Percentiles rank a stretch among this genome's conserved stretches.
These are phyloP conservation scores for Scomber japonicus DNA, from an alignment of 2,113 vertebrate species.

Conservation along the genomic window DNA sequence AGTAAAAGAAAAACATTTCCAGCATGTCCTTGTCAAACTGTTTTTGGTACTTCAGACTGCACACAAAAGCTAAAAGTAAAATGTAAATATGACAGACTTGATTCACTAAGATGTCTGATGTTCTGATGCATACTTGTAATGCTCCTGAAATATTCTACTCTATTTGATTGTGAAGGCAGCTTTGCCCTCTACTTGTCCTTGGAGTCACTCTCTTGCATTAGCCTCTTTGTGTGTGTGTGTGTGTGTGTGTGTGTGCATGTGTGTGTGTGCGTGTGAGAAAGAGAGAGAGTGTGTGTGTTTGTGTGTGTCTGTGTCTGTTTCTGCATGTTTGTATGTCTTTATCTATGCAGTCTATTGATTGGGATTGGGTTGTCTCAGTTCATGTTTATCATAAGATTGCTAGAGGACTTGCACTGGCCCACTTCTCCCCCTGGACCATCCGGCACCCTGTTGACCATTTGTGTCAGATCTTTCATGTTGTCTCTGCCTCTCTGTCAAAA, in stretches of 20 bases:
- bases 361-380: conserved; percentile 8
- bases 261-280: no score
- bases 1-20: conserved; percentile 4
- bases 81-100: not conserved
- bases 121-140: no score
- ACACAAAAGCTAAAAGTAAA: not conserved
- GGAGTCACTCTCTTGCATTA: conserved; percentile 5
- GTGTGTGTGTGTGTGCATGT: not conserved
- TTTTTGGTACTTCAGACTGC: conserved; percentile 4
- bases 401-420: conserved; percentile 24
- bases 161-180: not conserved
- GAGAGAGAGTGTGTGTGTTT: not conserved
- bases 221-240: not conserved
- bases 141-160: no score
- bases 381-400: conserved; percentile 22
- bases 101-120: no score
- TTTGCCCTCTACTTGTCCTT: conserved; percentile 12
- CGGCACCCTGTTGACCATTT: conserved; percentile 32
- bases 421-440: conserved; percentile 31
- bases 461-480: conserved; percentile 33
- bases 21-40: not conserved
- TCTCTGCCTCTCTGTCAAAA: conserved; percentile 26
- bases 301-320: not conserved
- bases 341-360: conserved; percentile 20
- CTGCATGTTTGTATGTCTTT: not conserved